These are phyloP conservation scores for Anticlea derivata DNA, from an alignment of 2,888 invertebrate species.

Conservation along the genomic window DNA sequence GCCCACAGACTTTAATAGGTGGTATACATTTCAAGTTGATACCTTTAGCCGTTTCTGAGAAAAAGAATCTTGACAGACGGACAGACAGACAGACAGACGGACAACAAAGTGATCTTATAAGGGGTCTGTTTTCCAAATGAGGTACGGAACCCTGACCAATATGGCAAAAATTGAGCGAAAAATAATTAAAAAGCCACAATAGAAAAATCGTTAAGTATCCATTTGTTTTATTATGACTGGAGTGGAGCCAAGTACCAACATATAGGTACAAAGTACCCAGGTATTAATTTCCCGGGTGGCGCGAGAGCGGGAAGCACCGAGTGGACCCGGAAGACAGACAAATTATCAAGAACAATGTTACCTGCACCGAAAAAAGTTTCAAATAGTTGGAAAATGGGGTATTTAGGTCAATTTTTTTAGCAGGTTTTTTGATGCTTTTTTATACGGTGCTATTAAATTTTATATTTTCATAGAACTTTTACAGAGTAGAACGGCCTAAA, in stretches of 20 bases:
- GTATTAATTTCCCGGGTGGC: constrained; percentile 62
- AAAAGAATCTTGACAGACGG: too few relatives aligned
- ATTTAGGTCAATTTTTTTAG: constrained; percentile 13
- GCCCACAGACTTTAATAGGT: too few relatives aligned
- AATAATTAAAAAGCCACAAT: background rate
- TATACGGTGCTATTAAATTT: background rate
- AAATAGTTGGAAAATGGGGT: constrained; percentile 12
- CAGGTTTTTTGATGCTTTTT: background rate
- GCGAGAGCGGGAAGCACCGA: constrained; percentile 44
- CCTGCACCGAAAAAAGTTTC: constrained; percentile 36
- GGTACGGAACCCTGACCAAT: too few relatives aligned
- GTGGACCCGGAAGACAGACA: constrained; percentile 40
- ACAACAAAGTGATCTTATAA: too few relatives aligned
- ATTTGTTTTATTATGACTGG: constrained; percentile 19
- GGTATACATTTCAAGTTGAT: too few relatives aligned
- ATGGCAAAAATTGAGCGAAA: too few relatives aligned
- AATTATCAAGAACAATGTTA: constrained; percentile 43
- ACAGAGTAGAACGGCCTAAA: too few relatives aligned
- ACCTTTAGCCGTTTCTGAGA: too few relatives aligned
- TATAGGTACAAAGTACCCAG: constrained; percentile 52
- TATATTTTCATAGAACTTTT: too few relatives aligned
- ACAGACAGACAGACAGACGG: too few relatives aligned
- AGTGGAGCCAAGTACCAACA: constrained; percentile 29
- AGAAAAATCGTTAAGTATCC: constrained; percentile 12
- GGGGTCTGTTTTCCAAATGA: too few relatives aligned